phyloP scores from a whole-genome alignment of 1,140 invertebrate genomes.

The Samia ricini region DNA sequence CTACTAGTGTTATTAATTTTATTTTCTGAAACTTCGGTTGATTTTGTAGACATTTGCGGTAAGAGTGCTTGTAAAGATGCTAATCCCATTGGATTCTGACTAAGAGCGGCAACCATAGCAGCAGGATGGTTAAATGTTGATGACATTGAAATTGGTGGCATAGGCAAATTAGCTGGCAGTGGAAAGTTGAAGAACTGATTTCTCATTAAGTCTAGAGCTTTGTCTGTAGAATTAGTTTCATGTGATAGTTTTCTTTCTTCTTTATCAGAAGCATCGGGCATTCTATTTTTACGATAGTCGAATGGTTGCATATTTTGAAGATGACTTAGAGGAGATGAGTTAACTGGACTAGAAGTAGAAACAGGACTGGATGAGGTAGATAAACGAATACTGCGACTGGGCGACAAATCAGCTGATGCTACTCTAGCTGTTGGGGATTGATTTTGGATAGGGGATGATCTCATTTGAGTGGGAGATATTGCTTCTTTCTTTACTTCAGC shows the following conservation, averaged over 20 bases:
- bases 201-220: slow-evolving; percentile 78
- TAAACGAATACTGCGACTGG: slow-evolving; percentile 48
- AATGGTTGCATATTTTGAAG: slow-evolving; percentile 97
- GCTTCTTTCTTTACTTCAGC: slow-evolving; percentile 48
- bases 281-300: slow-evolving; percentile 86
- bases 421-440: slow-evolving; percentile 46
- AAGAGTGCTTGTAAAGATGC: slow-evolving; percentile 66
- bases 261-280: slow-evolving; percentile 44
- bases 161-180: slow-evolving; percentile 81
- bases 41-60: slow-evolving; percentile 64
- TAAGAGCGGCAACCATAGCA: slow-evolving; percentile 76
- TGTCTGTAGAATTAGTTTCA: slow-evolving; percentile 68
- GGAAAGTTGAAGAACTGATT: slow-evolving; percentile 78
- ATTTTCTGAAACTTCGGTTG: slow-evolving; percentile 39
- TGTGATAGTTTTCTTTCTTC: slow-evolving; percentile 68
- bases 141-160: slow-evolving; percentile 76
- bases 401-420: slow-evolving; percentile 55
- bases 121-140: slow-evolving; percentile 77
- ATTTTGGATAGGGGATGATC: slow-evolving; percentile 36
- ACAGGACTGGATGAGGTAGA: slow-evolving; percentile 70
- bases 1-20: slow-evolving; percentile 35
- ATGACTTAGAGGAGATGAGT: slow-evolving; percentile 89
- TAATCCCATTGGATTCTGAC: slow-evolving; percentile 70
- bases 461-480: slow-evolving; percentile 39
- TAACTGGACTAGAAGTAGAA: slow-evolving; percentile 76